Evolutionary conservation across 2,888 invertebrate genomes (phyloP).

Genomic region (Euphydryas editha): DNA sequence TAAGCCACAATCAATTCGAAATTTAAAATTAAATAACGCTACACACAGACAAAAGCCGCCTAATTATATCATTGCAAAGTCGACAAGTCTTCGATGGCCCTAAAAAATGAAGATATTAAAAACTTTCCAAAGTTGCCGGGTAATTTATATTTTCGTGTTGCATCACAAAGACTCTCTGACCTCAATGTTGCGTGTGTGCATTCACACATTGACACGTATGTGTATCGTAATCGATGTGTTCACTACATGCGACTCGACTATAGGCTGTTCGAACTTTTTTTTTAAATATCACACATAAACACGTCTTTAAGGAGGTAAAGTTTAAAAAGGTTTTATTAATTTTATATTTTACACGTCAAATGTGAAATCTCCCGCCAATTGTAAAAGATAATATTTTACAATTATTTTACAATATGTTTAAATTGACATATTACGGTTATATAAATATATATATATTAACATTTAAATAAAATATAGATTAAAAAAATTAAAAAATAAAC

Average conservation of each 20-base stretch:
- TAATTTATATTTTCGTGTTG: constrained; percentile 58
- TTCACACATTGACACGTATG: constrained; percentile 33
- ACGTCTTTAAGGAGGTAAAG: background rate
- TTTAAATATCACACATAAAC: background rate
- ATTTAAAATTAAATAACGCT: constrained; percentile 9
- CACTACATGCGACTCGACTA: constrained; percentile 56
- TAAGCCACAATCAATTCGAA: constrained; percentile 5
- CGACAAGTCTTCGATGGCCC: constrained; percentile 39
- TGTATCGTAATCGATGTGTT: constrained; percentile 52
- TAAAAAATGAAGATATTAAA: constrained; percentile 46
- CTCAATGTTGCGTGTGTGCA: constrained; percentile 66
- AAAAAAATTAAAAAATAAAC: background rate
- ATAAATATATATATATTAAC: too few species aligned
- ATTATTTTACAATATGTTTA: background rate
- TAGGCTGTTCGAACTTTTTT: constrained; percentile 56
- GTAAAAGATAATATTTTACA: background rate
- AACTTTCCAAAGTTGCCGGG: constrained; percentile 59
- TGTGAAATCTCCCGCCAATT: background rate
- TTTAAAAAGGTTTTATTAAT: background rate
- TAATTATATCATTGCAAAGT: constrained; percentile 36
- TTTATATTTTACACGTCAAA: background rate
- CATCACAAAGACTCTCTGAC: constrained; percentile 70
- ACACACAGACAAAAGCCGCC: constrained; percentile 6
- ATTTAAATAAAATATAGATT: background rate
- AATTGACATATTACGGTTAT: background rate